Percentiles rank a stretch among this genome's conserved stretches.
phyloP scores from a whole-genome alignment of 1,140 invertebrate species.

The Octopus bimaculoides region DNA sequence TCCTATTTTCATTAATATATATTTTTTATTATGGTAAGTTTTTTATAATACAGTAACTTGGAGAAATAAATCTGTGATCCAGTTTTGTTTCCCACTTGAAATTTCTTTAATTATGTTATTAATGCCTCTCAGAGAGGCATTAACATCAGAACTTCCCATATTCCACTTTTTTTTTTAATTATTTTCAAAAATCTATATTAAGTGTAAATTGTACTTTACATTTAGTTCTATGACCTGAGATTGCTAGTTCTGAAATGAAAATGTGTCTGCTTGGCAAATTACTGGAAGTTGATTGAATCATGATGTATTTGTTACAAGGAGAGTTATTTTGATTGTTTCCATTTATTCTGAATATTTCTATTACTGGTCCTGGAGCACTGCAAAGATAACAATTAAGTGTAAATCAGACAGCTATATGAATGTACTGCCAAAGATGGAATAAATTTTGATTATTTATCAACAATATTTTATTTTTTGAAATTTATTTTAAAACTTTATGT shows the following conservation, averaged over 20 bases:
- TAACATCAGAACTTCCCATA: too few relatives aligned
- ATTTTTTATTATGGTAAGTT: too few relatives aligned
- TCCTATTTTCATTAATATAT: too few relatives aligned
- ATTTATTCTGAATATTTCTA: conserved; percentile 14
- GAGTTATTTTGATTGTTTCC: conserved; percentile 15
- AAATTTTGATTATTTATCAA: conserved; percentile 16
- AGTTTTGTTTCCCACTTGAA: too few relatives aligned
- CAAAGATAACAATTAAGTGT: conserved; percentile 8
- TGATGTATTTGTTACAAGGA: conserved; percentile 15
- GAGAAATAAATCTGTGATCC: too few relatives aligned
- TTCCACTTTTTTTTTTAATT: too few relatives aligned
- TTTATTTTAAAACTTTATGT: background rate
- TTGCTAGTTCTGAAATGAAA: background rate
- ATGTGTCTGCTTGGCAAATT: conserved; percentile 1
- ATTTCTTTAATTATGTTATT: too few relatives aligned
- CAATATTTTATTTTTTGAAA: background rate
- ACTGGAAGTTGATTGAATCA: conserved; percentile 8
- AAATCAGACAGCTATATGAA: conserved; percentile 15
- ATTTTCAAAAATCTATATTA: too few relatives aligned
- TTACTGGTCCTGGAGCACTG: conserved; percentile 12
- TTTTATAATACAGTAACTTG: too few relatives aligned
- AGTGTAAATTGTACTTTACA: background rate
- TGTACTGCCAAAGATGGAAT: conserved; percentile 16
- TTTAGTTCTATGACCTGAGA: conserved; percentile 2
- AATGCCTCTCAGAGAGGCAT: too few relatives aligned